These are phyloP conservation scores for Anarhynchus alexandrinus DNA, from an alignment of 2,113 vertebrate species.

Conservation along the genomic window DNA sequence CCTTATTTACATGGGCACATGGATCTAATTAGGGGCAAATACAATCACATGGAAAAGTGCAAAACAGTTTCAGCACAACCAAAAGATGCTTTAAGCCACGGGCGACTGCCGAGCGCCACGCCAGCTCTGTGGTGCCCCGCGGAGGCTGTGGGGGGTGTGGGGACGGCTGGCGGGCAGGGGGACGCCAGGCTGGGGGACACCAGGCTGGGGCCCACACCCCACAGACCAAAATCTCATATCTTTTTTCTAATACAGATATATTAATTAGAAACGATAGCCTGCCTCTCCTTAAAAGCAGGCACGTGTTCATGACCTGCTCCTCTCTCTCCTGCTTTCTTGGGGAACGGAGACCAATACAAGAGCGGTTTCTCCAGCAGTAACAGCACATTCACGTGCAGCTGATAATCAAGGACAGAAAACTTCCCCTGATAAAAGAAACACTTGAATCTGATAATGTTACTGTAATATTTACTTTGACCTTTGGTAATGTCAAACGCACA, in stretches of 20 bases:
- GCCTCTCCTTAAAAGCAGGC: neutral
- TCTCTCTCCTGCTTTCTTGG: neutral
- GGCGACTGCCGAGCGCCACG: neutral
- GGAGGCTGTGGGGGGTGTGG: no score
- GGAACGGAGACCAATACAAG: neutral
- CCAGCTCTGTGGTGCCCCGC: no score
- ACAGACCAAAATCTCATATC: neutral
- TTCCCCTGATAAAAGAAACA: neutral
- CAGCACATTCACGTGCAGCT: neutral
- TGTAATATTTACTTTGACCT: neutral
- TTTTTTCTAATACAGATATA: neutral
- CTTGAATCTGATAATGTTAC: neutral
- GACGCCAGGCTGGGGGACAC: no score
- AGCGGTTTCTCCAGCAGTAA: neutral
- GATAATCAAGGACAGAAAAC: neutral
- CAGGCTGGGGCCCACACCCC: neutral
- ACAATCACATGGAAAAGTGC: neutral
- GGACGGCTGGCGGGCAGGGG: neutral
- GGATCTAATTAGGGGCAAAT: neutral
- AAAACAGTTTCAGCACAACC: neutral
- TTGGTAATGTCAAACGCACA: neutral
- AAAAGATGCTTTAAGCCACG: neutral
- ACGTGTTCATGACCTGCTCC: neutral
- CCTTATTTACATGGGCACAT: neutral
- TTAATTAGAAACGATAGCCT: neutral